These are phyloP conservation scores for Yponomeuta cagnagella DNA, from an alignment of 2,888 invertebrate genomes.

Conservation along the genomic window DNA sequence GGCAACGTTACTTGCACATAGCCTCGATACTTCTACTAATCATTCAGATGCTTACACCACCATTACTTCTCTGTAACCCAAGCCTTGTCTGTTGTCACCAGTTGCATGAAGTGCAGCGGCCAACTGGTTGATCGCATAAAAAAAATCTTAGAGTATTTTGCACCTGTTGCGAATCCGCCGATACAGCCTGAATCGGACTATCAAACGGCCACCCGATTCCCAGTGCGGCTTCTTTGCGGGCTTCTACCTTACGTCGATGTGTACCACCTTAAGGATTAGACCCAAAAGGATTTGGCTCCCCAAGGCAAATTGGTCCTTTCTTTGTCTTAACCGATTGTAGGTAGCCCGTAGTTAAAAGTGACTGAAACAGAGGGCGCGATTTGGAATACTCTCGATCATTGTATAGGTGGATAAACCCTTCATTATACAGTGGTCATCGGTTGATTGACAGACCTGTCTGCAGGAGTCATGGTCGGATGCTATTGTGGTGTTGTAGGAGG, in stretches of 20 bases:
- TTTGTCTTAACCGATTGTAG: slow-evolving; percentile 18
- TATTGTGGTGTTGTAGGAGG: no score
- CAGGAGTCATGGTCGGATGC: no score
- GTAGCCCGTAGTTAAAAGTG: background rate
- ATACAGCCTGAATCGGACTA: background rate
- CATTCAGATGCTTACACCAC: no score
- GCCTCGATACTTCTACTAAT: no score
- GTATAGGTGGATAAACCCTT: background rate
- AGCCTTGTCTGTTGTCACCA: no score
- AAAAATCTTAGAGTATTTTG: no score
- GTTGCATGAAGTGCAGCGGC: no score
- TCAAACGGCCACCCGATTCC: background rate
- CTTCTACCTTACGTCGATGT: slow-evolving; percentile 40
- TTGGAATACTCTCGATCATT: background rate
- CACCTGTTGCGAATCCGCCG: background rate
- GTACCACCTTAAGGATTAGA: slow-evolving; percentile 38
- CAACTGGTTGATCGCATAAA: no score
- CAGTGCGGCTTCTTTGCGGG: background rate
- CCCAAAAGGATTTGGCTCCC: slow-evolving; percentile 57
- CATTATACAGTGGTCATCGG: no score
- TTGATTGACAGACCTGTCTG: no score
- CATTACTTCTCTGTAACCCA: no score
- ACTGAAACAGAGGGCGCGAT: background rate
- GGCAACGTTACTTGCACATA: no score
- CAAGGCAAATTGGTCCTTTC: slow-evolving; percentile 47